These are phyloP conservation scores for Hylomyscus alleni DNA, from an alignment of 2,797 vertebrate genomes.

Conservation along the genomic window DNA sequence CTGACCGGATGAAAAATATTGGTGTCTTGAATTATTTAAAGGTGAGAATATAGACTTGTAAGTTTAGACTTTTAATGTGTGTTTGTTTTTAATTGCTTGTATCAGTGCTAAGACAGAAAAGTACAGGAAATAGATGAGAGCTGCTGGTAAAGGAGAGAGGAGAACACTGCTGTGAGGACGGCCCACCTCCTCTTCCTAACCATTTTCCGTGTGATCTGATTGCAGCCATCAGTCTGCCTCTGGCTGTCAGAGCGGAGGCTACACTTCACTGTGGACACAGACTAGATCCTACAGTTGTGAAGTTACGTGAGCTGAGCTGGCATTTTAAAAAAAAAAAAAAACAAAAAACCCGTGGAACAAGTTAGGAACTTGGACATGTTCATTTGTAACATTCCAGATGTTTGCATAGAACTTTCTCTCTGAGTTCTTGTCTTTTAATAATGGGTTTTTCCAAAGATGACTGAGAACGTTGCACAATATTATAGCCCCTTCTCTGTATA, in stretches of 20 bases:
- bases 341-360: not conserved
- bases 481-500: not conserved
- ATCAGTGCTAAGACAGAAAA: not conserved
- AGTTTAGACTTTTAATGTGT: not conserved
- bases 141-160: not conserved
- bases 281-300: not conserved
- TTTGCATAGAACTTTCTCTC: not conserved
- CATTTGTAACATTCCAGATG: not conserved
- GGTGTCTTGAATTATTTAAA: constrained; percentile 92
- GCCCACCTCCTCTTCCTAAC: not conserved
- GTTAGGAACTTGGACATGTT: not conserved
- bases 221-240: not conserved
- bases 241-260: not conserved
- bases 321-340: not conserved
- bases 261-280: not conserved
- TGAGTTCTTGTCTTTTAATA: not conserved
- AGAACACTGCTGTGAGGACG: not conserved
- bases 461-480: not conserved
- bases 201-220: not conserved
- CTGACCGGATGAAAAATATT: constrained; percentile 94
- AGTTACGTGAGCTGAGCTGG: not conserved
- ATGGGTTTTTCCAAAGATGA: not conserved
- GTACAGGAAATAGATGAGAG: not conserved
- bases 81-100: not conserved
- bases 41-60: constrained; percentile 86